phyloP scores from a whole-genome alignment of 2,888 invertebrate genomes.

The Sarcophaga subvicina region DNA sequence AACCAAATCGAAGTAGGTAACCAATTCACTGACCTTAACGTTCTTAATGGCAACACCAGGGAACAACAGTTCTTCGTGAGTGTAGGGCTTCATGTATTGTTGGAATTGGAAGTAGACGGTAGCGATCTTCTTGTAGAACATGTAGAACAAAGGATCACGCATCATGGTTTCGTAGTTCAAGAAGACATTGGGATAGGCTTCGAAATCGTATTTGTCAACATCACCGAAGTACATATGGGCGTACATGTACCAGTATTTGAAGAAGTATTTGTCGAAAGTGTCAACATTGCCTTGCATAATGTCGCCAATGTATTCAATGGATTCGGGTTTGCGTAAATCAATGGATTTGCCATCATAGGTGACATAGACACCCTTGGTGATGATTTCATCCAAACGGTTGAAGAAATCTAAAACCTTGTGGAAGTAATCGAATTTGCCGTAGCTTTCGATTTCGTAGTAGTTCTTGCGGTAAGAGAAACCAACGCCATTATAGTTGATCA shows the following conservation, averaged over 20 bases:
- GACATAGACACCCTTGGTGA: slow-evolving; percentile 82
- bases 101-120: slow-evolving; percentile 84
- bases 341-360: slow-evolving; percentile 83
- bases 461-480: slow-evolving; percentile 84
- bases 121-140: slow-evolving; percentile 85
- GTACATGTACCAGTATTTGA: slow-evolving; percentile 69
- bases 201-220: slow-evolving; percentile 66
- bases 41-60: slow-evolving; percentile 85
- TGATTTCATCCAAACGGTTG: slow-evolving; percentile 82
- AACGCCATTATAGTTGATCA: slow-evolving; percentile 84
- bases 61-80: slow-evolving; percentile 83
- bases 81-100: slow-evolving; percentile 84
- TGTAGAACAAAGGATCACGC: slow-evolving; percentile 88
- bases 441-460: slow-evolving; percentile 71
- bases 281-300: slow-evolving; percentile 84
- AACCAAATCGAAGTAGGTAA: slow-evolving; percentile 86
- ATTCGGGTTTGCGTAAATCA: slow-evolving; percentile 84
- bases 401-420: slow-evolving; percentile 77
- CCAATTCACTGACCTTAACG: slow-evolving; percentile 85
- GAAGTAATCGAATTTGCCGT: slow-evolving; percentile 71
- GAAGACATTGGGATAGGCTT: slow-evolving; percentile 84
- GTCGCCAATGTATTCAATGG: slow-evolving; percentile 85
- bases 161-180: slow-evolving; percentile 86
- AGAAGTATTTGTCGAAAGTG: slow-evolving; percentile 67
- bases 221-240: slow-evolving; percentile 67